Conservation (phyloP, 2,888 invertebrate genomes). For the Cataglyphis cursor region DNA sequence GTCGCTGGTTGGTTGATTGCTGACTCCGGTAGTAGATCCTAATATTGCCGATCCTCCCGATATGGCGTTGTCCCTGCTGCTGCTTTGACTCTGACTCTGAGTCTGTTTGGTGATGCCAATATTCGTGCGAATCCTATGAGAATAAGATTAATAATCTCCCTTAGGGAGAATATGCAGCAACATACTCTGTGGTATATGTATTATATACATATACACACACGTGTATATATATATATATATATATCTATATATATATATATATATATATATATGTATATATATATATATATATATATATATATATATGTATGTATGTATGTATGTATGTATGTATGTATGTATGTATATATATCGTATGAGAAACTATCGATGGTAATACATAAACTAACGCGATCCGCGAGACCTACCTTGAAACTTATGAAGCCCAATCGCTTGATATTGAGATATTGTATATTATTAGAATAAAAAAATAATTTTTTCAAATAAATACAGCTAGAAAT, state of each 20-base stretch:
- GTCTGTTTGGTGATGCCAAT: conserved; percentile 76
- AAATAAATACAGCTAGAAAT: not conserved
- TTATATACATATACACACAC: too few relatives aligned
- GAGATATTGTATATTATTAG: conserved; percentile 53
- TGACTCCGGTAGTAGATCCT: conserved; percentile 86
- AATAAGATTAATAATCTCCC: conserved; percentile 57
- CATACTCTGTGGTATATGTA: not conserved
- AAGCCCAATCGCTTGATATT: conserved; percentile 61
- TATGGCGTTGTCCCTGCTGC: conserved; percentile 78
- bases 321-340: too few relatives aligned
- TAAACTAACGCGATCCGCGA: conserved; percentile 17
- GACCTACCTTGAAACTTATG: conserved; percentile 71
- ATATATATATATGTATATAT: too few relatives aligned
- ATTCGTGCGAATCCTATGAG: conserved; percentile 81
- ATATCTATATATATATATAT: too few relatives aligned
- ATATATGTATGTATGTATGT: too few relatives aligned
- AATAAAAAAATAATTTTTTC: conserved; percentile 14
- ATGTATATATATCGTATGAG: not conserved
- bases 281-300: too few relatives aligned
- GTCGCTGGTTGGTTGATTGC: conserved; percentile 88
- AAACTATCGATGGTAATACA: conserved; percentile 3
- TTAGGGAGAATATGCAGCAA: conserved; percentile 7
- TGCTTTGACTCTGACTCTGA: conserved; percentile 80
- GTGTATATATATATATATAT: too few relatives aligned
- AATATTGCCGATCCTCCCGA: conserved; percentile 82